Percentiles rank a stretch among this genome's conserved stretches.
Evolutionary conservation across 2,113 vertebrate genomes (phyloP).

Genomic region (Grallaria varia): DNA sequence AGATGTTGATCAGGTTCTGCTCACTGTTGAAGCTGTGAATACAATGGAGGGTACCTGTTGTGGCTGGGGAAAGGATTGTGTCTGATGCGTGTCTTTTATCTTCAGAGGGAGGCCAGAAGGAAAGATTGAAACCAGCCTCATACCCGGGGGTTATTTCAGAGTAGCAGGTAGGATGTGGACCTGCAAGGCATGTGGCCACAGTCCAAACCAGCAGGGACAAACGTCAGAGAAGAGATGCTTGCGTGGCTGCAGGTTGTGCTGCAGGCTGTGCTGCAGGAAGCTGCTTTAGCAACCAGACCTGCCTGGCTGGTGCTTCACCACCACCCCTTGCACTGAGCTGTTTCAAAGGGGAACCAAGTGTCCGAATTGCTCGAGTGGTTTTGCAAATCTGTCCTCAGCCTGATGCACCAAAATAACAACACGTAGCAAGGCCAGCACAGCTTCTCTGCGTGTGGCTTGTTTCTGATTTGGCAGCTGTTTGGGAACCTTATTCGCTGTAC

Average conservation of each 20-base stretch:
- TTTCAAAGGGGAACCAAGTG: neutral
- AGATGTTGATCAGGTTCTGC: conserved; percentile 12
- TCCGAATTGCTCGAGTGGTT: neutral
- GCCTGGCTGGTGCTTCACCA: neutral
- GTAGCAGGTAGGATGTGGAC: neutral
- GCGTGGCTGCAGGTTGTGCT: neutral
- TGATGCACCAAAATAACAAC: conserved; percentile 26
- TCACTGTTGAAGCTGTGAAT: neutral
- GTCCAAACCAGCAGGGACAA: neutral
- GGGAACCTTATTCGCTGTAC: neutral
- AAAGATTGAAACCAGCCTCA: neutral
- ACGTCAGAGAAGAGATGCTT: neutral
- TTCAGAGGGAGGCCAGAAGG: neutral
- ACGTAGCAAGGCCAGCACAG: neutral
- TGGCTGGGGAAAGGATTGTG: neutral
- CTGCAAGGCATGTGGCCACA: neutral
- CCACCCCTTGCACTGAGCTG: neutral
- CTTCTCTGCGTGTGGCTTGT: neutral
- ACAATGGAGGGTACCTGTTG: neutral
- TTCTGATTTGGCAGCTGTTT: conserved; percentile 39
- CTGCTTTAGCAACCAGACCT: neutral
- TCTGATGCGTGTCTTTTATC: neutral
- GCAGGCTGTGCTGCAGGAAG: neutral
- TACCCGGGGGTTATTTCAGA: neutral
- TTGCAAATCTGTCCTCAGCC: neutral